Evolutionary conservation across 92 coral and sea anemone genomes (phyloP), one percentile per base, ranked within the genome.

Genomic region (Meandrina meandrites): DNA sequence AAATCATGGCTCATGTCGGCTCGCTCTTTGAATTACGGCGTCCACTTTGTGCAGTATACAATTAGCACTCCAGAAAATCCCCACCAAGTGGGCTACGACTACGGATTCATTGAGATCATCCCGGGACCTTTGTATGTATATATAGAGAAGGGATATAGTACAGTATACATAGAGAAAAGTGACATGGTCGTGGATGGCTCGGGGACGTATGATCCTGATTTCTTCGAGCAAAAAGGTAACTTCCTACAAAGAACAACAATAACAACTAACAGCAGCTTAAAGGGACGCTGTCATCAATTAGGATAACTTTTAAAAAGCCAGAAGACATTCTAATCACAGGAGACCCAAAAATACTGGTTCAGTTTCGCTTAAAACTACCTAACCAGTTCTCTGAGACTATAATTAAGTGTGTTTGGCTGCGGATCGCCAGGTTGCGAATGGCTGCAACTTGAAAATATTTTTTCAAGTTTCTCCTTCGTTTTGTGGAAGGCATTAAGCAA

Each of bases 191-290:
- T 94, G 48, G 86, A 86, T 82, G 94, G 87, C 53, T 56, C 76
- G 0, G 54, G 15, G 12, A 81, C 97, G 2, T 92, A 89, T 70
- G 97, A 94, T 56, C 94, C 97, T 17, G 97, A 94, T 70, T 76
- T 60, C 37, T 85, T 58, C 34, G 88, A 47, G 2, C 5, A 13
- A 12, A 30, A 13, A 75, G 88, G 88, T 85, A 67, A 80, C 4
- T 10, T 8, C 17, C 34, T 31, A 18, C 28, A 24, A 19, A 4
- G n/a, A 9, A 56, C 4, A 31, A 51, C 2, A 1, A 27, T 35
- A 22, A 5, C 4, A n/a, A 66, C 14, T 4, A 48, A 7, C 53
- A 48, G 14, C 53, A 48, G 9, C 53, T 48, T 40, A n/a, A n/a
- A n/a, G n/a, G n/a, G n/a, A n/a, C n/a, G n/a, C n/a, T n/a, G n/a